These are phyloP conservation scores for Amblyraja radiata DNA, from an alignment of 2,797 vertebrate genomes.

Conservation along the genomic window DNA sequence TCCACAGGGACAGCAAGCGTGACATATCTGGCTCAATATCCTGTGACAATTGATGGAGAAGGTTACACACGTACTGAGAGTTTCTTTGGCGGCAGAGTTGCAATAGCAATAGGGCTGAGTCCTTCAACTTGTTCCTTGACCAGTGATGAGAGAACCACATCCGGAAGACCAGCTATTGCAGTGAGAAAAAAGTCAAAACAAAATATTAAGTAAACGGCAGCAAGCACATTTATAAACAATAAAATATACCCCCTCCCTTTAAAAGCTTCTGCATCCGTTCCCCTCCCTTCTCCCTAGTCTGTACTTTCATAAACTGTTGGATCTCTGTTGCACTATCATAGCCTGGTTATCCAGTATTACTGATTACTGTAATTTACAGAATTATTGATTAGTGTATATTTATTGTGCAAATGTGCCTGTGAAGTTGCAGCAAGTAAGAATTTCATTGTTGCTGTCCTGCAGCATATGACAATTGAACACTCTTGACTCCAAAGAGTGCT, in stretches of 20 bases:
- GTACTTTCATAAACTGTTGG: background rate
- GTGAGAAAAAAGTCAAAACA: background rate
- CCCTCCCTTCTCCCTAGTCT: background rate
- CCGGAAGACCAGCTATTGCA: constrained; percentile 61
- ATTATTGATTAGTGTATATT: too few relatives aligned
- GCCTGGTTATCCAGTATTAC: too few relatives aligned
- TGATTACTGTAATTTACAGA: too few relatives aligned
- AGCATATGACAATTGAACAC: too few relatives aligned
- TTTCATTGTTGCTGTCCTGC: too few relatives aligned
- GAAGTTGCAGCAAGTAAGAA: too few relatives aligned
- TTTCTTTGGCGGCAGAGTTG: constrained; percentile 55
- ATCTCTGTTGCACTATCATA: background rate
- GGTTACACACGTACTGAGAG: constrained; percentile 58
- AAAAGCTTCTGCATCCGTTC: background rate
- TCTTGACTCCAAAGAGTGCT: too few relatives aligned
- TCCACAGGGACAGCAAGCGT: background rate
- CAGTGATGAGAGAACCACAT: constrained; percentile 64
- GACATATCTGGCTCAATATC: background rate
- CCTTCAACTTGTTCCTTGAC: constrained; percentile 66
- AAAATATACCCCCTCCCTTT: background rate
- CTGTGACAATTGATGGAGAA: background rate
- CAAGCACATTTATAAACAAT: background rate
- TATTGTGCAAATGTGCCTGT: too few relatives aligned
- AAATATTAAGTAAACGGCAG: background rate
- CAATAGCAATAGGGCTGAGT: constrained; percentile 56